These are phyloP conservation scores for Cremastobaeus sp. DNA, from an alignment of 2,888 invertebrate species.

Conservation along the genomic window DNA sequence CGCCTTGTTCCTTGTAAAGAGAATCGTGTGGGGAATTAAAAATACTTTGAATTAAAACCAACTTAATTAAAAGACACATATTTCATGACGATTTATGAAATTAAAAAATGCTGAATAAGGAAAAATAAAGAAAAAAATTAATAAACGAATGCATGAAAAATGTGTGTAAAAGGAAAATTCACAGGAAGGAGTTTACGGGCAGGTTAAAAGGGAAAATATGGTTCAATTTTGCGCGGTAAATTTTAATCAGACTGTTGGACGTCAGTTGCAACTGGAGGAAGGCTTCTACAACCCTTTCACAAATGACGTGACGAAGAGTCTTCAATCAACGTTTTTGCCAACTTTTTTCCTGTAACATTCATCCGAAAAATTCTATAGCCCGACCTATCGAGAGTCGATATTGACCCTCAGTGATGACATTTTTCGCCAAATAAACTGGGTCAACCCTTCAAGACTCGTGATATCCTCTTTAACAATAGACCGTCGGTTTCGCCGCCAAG, in stretches of 20 bases:
- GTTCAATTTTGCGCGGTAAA: constrained; percentile 25
- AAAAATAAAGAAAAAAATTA: too few species aligned
- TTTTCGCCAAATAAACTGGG: constrained; percentile 14
- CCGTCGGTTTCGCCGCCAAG: too few species aligned
- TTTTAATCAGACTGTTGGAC: constrained; percentile 29
- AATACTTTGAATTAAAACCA: too few species aligned
- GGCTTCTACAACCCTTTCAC: constrained; percentile 27
- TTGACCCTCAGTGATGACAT: constrained; percentile 27
- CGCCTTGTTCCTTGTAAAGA: too few species aligned
- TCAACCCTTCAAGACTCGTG: constrained; percentile 14
- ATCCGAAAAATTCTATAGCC: constrained; percentile 40
- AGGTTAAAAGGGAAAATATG: too few species aligned
- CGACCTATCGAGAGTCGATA: constrained; percentile 29
- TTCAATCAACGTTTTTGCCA: constrained; percentile 28
- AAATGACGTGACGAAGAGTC: constrained; percentile 45
- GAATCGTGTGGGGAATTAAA: too few species aligned
- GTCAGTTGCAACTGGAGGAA: constrained; percentile 33
- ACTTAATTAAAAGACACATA: too few species aligned
- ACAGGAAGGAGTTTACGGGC: too few species aligned
- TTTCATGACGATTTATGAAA: too few species aligned
- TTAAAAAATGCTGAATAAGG: too few species aligned
- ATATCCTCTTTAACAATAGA: constrained; percentile 43
- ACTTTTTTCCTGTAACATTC: constrained; percentile 19
- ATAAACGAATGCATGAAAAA: too few species aligned
- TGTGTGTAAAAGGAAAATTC: too few species aligned